Conservation (phyloP, 2,888 invertebrate species). For the Nomada goodeniana region DNA sequence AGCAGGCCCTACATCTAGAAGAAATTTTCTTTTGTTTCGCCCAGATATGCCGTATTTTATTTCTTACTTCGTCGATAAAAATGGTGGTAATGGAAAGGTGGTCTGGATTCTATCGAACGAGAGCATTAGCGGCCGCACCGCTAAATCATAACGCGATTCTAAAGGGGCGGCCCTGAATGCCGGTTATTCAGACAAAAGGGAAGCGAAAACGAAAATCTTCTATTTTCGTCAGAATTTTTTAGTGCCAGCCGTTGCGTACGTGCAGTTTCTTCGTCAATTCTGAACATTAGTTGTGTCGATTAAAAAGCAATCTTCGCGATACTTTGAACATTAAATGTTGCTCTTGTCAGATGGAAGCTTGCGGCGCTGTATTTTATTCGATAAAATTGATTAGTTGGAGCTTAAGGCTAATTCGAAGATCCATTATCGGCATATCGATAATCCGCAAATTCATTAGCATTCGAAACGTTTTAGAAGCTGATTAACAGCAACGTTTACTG, state of each 20-base stretch:
- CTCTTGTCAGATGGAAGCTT: too few species aligned
- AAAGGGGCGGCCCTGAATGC: constrained; percentile 62
- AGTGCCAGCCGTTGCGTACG: background rate
- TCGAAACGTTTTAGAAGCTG: too few species aligned
- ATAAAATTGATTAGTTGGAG: too few species aligned
- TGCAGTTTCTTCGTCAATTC: background rate
- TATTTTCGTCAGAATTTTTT: background rate
- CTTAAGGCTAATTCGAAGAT: too few species aligned
- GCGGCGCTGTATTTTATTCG: too few species aligned
- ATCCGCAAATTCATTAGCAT: too few species aligned
- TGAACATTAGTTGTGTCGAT: too few species aligned
- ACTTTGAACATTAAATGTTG: too few species aligned
- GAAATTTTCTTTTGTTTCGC: constrained; percentile 12
- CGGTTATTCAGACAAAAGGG: constrained; percentile 47
- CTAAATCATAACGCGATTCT: constrained; percentile 67
- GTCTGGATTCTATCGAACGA: constrained; percentile 46
- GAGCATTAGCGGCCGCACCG: constrained; percentile 47
- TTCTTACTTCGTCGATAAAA: constrained; percentile 21
- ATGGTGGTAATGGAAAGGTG: constrained; percentile 34
- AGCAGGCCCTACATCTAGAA: background rate
- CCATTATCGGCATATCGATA: too few species aligned
- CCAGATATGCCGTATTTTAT: constrained; percentile 7
- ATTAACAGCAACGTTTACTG: background rate
- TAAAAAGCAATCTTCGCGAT: too few species aligned
- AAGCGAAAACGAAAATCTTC: constrained; percentile 17